Conservation (phyloP, 2,888 invertebrate species). For the Rosalia funebris region DNA sequence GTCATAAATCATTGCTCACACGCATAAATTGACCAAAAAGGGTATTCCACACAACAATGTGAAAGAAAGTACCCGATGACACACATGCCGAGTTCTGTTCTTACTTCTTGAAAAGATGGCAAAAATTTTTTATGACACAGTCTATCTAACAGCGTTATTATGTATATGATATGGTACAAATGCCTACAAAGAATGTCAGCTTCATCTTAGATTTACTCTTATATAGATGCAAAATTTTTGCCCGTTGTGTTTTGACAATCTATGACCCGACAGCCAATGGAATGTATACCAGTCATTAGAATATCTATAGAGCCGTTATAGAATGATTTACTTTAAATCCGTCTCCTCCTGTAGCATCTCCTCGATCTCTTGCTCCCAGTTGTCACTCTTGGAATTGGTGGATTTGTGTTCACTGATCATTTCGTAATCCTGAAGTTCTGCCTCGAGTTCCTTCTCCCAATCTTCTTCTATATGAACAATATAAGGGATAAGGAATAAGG, state of each 20-base stretch:
- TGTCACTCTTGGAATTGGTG: constrained; percentile 62
- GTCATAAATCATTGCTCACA: not conserved
- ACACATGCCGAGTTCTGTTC: not conserved
- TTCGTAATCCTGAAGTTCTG: constrained; percentile 94
- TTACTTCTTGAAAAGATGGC: not conserved
- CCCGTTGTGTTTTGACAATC: not conserved
- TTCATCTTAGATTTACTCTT: too few species aligned
- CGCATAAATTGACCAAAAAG: not conserved
- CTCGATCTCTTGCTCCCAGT: constrained; percentile 63
- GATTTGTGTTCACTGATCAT: constrained; percentile 75
- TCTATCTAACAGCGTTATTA: too few species aligned
- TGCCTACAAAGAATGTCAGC: too few species aligned
- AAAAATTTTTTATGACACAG: not conserved
- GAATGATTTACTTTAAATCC: constrained; percentile 58
- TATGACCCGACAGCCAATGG: constrained; percentile 9
- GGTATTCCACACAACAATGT: not conserved
- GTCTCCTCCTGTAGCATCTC: constrained; percentile 61
- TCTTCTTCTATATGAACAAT: constrained; percentile 73
- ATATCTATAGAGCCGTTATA: constrained; percentile 23
- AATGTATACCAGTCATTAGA: constrained; percentile 35
- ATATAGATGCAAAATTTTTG: constrained; percentile 6
- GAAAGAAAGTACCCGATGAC: not conserved
- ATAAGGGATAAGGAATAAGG: constrained; percentile 51
- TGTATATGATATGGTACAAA: too few species aligned
- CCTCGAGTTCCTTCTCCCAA: constrained; percentile 96